These are phyloP conservation scores for Diceros bicornis DNA, from an alignment of 2,797 vertebrate genomes.

Conservation along the genomic window DNA sequence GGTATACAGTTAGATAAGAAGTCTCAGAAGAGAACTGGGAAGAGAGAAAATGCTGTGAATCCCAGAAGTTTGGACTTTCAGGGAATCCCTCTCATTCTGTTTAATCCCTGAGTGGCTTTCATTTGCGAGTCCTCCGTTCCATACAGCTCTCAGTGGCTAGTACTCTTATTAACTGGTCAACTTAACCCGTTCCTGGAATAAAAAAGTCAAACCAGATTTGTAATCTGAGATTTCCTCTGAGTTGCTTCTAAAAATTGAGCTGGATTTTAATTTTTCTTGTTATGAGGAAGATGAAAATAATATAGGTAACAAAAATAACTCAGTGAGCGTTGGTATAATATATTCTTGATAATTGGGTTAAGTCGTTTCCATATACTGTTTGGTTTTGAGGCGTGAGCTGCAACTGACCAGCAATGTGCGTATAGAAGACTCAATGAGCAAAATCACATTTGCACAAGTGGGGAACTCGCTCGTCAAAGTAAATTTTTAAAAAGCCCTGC, in stretches of 20 bases:
- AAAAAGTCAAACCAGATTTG: background rate
- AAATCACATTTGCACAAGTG: background rate
- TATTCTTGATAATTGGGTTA: background rate
- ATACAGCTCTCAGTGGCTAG: background rate
- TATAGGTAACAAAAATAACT: background rate
- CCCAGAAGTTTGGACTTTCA: background rate
- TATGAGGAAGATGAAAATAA: background rate
- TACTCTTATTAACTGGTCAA: background rate
- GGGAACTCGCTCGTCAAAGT: background rate
- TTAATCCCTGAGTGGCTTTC: background rate
- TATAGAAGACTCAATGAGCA: background rate
- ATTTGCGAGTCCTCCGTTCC: background rate
- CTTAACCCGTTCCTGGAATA: background rate
- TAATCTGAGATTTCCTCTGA: background rate
- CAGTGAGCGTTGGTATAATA: background rate
- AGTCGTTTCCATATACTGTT: background rate
- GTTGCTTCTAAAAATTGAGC: conserved; percentile 2
- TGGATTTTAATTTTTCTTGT: background rate
- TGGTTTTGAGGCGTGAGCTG: background rate
- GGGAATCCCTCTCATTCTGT: background rate
- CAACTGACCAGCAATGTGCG: background rate
- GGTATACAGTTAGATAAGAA: background rate
- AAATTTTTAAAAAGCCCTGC: background rate
- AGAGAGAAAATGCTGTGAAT: background rate
- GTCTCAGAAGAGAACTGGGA: background rate